A percentile compares a stretch with the other conserved stretches of the same genome.
These are phyloP conservation scores for Hydractinia symbiolongicarpus DNA, from an alignment of 30 jellyfish, hydroid and myxozoan species.

Conservation along the genomic window DNA sequence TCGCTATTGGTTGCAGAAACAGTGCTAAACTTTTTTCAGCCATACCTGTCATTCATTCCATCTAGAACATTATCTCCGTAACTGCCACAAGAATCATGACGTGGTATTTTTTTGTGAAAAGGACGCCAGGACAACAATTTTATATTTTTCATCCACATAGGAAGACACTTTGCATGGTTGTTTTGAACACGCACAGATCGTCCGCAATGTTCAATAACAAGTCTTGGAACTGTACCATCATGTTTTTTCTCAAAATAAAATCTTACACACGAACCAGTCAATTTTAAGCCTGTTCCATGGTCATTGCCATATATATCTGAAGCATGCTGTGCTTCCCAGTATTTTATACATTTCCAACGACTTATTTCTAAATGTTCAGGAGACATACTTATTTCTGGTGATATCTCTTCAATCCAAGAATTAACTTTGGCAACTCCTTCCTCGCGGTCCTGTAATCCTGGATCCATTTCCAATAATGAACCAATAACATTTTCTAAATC, in stretches of 20 bases:
- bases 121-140: not conserved
- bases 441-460: constrained; percentile 84
- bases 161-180: constrained; percentile 25
- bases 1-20: too few relatives aligned
- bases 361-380: constrained; percentile 74
- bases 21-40: too few relatives aligned
- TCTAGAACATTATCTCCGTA: not conserved
- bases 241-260: constrained; percentile 80
- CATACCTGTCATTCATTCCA: too few relatives aligned
- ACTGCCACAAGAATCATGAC: constrained; percentile 12
- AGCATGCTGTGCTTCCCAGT: constrained; percentile 95
- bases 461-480: constrained; percentile 81
- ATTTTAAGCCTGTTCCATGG: constrained; percentile 54
- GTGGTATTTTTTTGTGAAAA: constrained; percentile 1
- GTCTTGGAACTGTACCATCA: constrained; percentile 64
- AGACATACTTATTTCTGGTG: constrained; percentile 76
- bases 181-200: constrained; percentile 43
- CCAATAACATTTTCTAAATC: constrained; percentile 80
- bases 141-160: constrained; percentile 19
- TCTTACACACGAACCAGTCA: constrained; percentile 84
- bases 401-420: constrained; percentile 90
- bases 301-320: constrained; percentile 87
- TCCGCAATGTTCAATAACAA: constrained; percentile 88
- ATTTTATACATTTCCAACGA: constrained; percentile 90
- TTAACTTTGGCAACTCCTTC: constrained; percentile 84